Evolutionary conservation across 2,113 vertebrate species (phyloP), one percentile per base, ranked within the genome.

Genomic region (Andinoacara biseriatus): DNA sequence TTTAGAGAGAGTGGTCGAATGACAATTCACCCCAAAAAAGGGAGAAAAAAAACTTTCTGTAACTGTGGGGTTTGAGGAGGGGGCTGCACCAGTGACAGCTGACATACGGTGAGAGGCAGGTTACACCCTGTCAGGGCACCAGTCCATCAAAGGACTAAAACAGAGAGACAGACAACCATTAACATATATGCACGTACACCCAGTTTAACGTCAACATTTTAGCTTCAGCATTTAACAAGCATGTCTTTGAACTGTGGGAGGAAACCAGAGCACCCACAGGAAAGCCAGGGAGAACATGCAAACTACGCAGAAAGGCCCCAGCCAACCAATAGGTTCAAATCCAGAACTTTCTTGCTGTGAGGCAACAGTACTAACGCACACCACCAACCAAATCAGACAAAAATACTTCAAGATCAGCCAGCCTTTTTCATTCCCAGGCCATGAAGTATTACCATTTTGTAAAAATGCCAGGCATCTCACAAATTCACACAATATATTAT

Each of bases 161-260:
- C 46, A 52, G 65, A 72, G 17, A 6, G 18, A 72, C 65, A 52
- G 46, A 52, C 26, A 72, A 5, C 10, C 10, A 72, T 72, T 72
- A 52, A 49, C 43, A 72, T 3, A 72, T 52, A 52, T 6, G 20
- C 46, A 72, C 26, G 11, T 72, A 72, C 24, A 72, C 17, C 65
- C 65, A 20, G 24, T 69, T 69, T 29, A 69, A 24, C 24, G 29
- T 69, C 20, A 69, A 4, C 43, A 20, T 15, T 69, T 69, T 31
- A 69, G 43, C 24, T 49, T 69, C 20, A 72, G 43, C 24, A 72
- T 49, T 49, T 52, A 69, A 52, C 43, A 69, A 69, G 24, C 43
- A 69, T 31, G 65, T 72, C 65, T 31, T 52, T 72, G 43, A 26
- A 72, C 65, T 72, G 24, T 72, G 65, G 43, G 17, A 52, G 65